A percentile compares a stretch with the other conserved stretches of the same genome.
These are phyloP conservation scores for Drosophila tropicalis DNA, from an alignment of 1,140 invertebrate genomes.

Conservation along the genomic window DNA sequence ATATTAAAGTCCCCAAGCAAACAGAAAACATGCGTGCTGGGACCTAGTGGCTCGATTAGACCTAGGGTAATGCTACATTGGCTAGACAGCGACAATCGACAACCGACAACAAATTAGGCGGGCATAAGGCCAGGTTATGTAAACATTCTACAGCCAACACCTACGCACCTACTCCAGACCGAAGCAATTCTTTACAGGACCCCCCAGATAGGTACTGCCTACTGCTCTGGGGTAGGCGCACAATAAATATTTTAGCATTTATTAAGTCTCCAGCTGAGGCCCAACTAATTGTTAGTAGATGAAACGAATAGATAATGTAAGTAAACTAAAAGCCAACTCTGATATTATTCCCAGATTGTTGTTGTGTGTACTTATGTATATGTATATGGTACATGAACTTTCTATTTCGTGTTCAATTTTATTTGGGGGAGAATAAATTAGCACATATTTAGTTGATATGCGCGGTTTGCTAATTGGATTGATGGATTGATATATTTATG, in stretches of 20 bases:
- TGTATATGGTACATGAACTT: background rate
- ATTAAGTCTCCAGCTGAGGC: conserved; percentile 32
- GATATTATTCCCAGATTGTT: conserved; percentile 8
- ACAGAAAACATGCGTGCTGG: conserved; percentile 34
- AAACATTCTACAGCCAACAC: conserved; percentile 34
- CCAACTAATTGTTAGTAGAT: conserved; percentile 12
- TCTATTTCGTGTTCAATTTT: background rate
- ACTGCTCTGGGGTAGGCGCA: background rate
- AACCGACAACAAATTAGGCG: conserved; percentile 41
- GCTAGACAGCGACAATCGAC: conserved; percentile 21
- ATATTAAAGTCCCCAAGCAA: conserved; percentile 26
- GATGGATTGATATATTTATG: conserved; percentile 26
- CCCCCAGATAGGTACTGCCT: background rate
- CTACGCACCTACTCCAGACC: background rate
- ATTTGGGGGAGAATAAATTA: conserved; percentile 27
- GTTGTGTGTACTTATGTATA: background rate
- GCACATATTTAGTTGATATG: conserved; percentile 38
- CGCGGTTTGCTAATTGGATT: conserved; percentile 36
- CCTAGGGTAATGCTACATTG: conserved; percentile 29
- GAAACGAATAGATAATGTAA: conserved; percentile 32
- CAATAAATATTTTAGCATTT: conserved; percentile 51
- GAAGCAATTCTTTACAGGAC: background rate
- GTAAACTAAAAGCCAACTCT: conserved; percentile 14
- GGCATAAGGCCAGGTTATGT: conserved; percentile 39
- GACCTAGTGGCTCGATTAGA: conserved; percentile 29